phyloP scores from a whole-genome alignment of 2,797 vertebrate species.

The Meda fulgida region DNA sequence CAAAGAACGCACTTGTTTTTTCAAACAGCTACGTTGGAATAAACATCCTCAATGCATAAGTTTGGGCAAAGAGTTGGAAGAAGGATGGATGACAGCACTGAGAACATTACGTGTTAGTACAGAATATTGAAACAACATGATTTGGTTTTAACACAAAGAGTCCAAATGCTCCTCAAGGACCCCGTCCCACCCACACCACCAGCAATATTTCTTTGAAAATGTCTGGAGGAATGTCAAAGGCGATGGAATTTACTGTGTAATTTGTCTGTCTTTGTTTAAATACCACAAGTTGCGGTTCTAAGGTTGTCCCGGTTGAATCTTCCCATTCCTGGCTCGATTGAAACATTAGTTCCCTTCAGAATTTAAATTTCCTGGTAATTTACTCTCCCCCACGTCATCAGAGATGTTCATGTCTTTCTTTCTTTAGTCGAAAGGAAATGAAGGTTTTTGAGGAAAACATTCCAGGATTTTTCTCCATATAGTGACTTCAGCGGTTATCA shows the following conservation, averaged over 20 bases:
- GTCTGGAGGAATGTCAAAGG: conserved; percentile 33
- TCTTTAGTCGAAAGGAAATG: too few relatives aligned
- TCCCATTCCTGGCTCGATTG: not conserved
- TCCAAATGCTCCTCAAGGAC: conserved; percentile 24
- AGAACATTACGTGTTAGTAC: conserved; percentile 10
- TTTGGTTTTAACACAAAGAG: conserved; percentile 23
- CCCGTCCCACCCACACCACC: conserved; percentile 25
- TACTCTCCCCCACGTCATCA: too few relatives aligned
- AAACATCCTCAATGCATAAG: conserved; percentile 28
- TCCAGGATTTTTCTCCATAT: too few relatives aligned
- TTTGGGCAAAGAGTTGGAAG: not conserved
- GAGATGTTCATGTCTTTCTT: too few relatives aligned
- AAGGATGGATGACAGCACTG: not conserved
- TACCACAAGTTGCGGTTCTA: conserved; percentile 9
- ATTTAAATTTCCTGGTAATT: too few relatives aligned
- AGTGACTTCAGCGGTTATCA: too few relatives aligned
- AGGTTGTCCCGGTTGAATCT: not conserved
- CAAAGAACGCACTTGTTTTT: not conserved
- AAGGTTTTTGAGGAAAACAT: too few relatives aligned
- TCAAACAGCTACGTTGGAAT: not conserved
- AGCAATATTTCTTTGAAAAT: conserved; percentile 24
- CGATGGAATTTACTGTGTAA: conserved; percentile 9
- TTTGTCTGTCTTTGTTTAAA: conserved; percentile 21
- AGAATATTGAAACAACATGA: conserved; percentile 44
- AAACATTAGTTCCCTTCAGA: too few relatives aligned